Base-by-base conservation (phyloP, 2,113 vertebrate genomes). In the Ramphastos sulfuratus region DNA sequence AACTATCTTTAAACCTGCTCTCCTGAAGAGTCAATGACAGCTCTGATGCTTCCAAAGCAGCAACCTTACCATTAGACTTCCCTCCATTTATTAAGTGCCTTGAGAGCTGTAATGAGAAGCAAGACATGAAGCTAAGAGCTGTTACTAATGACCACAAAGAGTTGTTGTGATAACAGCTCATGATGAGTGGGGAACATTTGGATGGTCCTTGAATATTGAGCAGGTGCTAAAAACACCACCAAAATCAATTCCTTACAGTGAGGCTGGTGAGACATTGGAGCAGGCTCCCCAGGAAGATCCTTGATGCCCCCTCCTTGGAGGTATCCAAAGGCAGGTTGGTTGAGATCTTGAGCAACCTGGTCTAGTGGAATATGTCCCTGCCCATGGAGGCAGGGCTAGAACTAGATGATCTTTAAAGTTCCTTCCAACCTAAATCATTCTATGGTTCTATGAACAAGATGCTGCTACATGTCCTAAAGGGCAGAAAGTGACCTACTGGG, bases 101-200 rank as follows among this genome's bases (percentile, higher is more conserved):
- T 0, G 15, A 95, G 92, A 90, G 82, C 67, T 27, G 2, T 88
- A 65, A 93, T 63, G 86, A 94, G 93, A 63, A 91, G 81, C 79
- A 69, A 83, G 33, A 42, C 46, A 69, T 0, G 15, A 82, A 90
- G 85, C 79, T 27, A 72, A 71, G 50, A 15, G 9, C 27, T 77
- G 65, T 91, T 83, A 89, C 88, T 92, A 90, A 90, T 87, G 76
- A 83, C 30, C 10, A 12, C 5, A 42, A 93, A 59, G 64, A 92
- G 83, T 50, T 78, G 7, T 58, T 80, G 89, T 28, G 80, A 42
- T 84, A 93, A 92, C 77, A 44, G 74, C 74, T 89, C 74, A 1
- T 58, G 76, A 56, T 67, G 67, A 95, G 84, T 50, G 81, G 44
- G 4, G 44, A 88, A 55, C 0, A 0, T 9, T 71, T 94, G 91